phyloP scores from a whole-genome alignment of 2,113 vertebrate species.

The Toxostoma redivivum region DNA sequence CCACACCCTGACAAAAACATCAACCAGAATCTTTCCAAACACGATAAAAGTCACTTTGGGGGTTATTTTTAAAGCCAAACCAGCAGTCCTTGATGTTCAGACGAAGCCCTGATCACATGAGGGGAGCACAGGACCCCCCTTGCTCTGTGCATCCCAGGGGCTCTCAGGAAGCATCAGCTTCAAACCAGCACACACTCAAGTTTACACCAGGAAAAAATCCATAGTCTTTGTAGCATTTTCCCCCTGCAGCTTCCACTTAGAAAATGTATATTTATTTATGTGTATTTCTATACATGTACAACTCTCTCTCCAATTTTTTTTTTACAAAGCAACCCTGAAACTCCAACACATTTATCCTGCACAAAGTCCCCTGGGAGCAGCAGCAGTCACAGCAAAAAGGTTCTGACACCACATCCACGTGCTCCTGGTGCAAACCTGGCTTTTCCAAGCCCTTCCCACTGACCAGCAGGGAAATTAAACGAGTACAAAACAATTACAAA shows the following conservation, averaged over 20 bases:
- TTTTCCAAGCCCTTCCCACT: neutral
- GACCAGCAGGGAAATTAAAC: neutral
- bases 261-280: neutral
- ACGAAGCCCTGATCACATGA: rapidly evolving
- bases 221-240: neutral
- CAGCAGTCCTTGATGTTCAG: neutral
- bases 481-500: neutral
- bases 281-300: rapidly evolving
- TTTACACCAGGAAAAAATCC: neutral
- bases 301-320: neutral
- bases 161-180: neutral
- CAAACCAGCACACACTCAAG: neutral
- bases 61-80: neutral
- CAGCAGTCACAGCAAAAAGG: neutral
- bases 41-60: neutral
- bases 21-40: neutral
- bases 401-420: rapidly evolving
- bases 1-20: neutral
- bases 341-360: neutral
- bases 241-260: neutral
- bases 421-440: neutral
- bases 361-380: rapidly evolving
- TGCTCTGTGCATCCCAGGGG: neutral
- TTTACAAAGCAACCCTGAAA: neutral
- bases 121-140: neutral